Base-by-base conservation (phyloP, 2,797 vertebrate species). In the Hoplostethus atlanticus region DNA sequence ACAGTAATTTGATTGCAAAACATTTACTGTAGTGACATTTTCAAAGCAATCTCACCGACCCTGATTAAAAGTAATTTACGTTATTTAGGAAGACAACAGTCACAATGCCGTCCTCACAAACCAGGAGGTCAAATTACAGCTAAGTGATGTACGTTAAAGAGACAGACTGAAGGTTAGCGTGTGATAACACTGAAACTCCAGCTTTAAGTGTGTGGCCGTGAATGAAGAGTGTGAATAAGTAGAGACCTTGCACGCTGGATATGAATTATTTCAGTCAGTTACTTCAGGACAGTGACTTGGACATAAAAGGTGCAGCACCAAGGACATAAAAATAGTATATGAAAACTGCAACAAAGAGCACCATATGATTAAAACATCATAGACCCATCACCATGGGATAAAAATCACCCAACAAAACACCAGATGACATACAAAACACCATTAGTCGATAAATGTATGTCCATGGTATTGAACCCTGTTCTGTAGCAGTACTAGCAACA, bases 31-130 rank as follows among this genome's bases (percentile, higher is more conserved):
- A 8, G 17, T 51, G 46, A 53, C 21, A 79, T 79, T 66, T 55
- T 17, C 36, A 42, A 0, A 13, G 9, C 42, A 51, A 61, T 64
- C 15, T 79, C 48, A 50, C 3, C 3, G 5, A 46, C 30, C 44
- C 31, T 47, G 28, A 55, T 50, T 81, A 21, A 85, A 84, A 76
- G 75, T 71, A 38, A 48, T 34, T 15, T 21, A 21, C 16, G 12
- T 15, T 57, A 21, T 78, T 64, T 11, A 51, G 15, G 68, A 71
- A 76, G 28, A 53, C 16, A 57, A 11, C n/a, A 25, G 36, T 40
- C 16, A 38, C 6, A 21, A 17, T 34, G 40, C 13, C 6, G 17
- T 6, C 55, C 13, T 3, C 50, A 36, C n/a, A 25, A 1, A 16
- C 11, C 12, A n/a, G 5, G 64, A 50, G 3, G 25, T 48, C 5